Conservation (phyloP, 2,113 vertebrate genomes). For the Herpailurus yagouaroundi region DNA sequence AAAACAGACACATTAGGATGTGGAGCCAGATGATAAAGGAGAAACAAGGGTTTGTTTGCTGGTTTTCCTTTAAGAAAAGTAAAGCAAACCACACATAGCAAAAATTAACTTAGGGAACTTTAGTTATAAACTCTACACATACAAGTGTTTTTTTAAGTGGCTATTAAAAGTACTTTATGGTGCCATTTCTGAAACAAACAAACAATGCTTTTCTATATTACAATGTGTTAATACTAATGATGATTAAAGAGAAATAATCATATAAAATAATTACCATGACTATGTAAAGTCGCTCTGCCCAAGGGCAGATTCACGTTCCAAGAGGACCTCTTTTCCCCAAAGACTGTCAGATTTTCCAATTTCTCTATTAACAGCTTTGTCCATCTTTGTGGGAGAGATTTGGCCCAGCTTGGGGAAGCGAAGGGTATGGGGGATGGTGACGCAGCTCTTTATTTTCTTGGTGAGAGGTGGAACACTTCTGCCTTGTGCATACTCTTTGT, state of each 20-base stretch:
- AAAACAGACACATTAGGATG: background rate
- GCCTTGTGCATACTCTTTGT: slow-evolving; percentile 76
- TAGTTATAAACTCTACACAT: slow-evolving; percentile 27
- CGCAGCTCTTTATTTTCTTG: slow-evolving; percentile 59
- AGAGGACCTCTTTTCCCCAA: slow-evolving; percentile 72
- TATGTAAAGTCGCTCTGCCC: slow-evolving; percentile 86
- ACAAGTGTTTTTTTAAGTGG: background rate
- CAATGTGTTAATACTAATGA: slow-evolving; percentile 66
- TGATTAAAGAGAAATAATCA: slow-evolving; percentile 76
- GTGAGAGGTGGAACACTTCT: slow-evolving; percentile 28
- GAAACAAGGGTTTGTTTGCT: background rate
- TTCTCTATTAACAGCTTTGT: slow-evolving; percentile 77
- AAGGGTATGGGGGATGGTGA: background rate
- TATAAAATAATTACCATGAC: slow-evolving; percentile 85
- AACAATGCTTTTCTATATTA: slow-evolving; percentile 20
- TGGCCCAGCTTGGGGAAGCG: slow-evolving; percentile 43
- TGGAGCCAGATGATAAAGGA: background rate
- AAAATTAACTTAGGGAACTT: background rate
- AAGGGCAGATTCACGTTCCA: slow-evolving; percentile 83
- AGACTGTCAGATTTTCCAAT: slow-evolving; percentile 82
- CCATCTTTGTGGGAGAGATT: slow-evolving; percentile 71
- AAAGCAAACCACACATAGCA: background rate
- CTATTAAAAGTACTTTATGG: background rate
- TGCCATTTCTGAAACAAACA: background rate
- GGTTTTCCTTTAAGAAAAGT: slow-evolving; percentile 27